Base-by-base conservation (phyloP, 2,888 invertebrate species). In the Drepana falcataria region DNA sequence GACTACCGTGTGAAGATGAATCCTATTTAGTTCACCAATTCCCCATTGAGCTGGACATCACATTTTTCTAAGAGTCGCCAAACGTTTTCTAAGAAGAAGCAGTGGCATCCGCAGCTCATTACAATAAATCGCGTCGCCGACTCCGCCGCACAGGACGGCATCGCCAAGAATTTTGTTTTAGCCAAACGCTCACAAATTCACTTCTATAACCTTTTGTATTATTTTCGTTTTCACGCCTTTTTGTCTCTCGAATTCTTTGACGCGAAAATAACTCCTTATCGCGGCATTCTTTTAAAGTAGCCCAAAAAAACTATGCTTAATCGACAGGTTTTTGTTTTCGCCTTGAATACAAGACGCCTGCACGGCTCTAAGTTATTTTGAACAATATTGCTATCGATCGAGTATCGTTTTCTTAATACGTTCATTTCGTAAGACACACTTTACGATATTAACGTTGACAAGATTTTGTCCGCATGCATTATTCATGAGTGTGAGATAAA, bases 81-180 rank as follows among this genome's bases (percentile, higher is more conserved):
- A 81, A 78, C 75, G 70, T 86, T 85, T 88, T 87, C 88, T 83
- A 63, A 83, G 85, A 88, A 88, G 77, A 71, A 69, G 65, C 77
- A 69, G 78, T 75, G 83, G 87, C 79, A 85, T 86, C 75, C 81
- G 70, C 63, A 75, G 66, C 83, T 87, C 84, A 85, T 88, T 87
- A 88, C 87, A 88, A 91, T 91, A 91, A 90, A 91, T 90, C 83
- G 77, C 75, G 61, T 73, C 75, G 77, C 75, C 76, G 83, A 82
- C 84, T 79, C 77, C 81, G 87, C 92, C 92, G 88, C 92, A 92
- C 92, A 92, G 86, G 92, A 87, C 81, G 90, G 87, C 85, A 81
- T 78, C 86, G 88, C 87, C 58, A 87, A 83, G 88, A 90, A 91
- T 91, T 90, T 78, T 89, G 90, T 91, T 90, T 87, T 87, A 87